phyloP scores from a whole-genome alignment of 2,888 invertebrate species.

The Acronicta leporina region DNA sequence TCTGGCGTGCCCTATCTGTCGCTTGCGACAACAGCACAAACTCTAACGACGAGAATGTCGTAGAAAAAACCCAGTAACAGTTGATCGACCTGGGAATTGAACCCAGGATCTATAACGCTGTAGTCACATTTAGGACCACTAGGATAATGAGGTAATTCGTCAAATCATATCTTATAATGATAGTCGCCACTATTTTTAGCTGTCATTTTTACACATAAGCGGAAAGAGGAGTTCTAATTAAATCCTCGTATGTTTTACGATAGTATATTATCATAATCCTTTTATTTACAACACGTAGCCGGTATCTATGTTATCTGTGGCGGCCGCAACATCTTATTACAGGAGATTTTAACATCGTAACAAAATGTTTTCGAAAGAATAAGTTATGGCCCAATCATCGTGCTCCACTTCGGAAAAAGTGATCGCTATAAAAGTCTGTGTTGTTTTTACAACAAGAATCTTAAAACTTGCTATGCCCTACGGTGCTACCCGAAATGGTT shows the following conservation, averaged over 20 bases:
- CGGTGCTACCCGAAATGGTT: too few species aligned
- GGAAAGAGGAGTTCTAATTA: background rate
- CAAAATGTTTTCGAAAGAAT: constrained; percentile 58
- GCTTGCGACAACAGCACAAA: too few species aligned
- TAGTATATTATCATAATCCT: constrained; percentile 60
- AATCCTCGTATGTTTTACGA: constrained; percentile 10
- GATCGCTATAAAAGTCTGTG: constrained; percentile 15
- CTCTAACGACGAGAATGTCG: too few species aligned
- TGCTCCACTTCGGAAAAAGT: constrained; percentile 29
- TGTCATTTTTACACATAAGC: background rate
- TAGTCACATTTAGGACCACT: too few species aligned
- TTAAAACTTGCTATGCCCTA: background rate
- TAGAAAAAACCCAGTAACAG: too few species aligned
- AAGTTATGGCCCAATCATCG: constrained; percentile 50
- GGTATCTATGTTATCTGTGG: constrained; percentile 75
- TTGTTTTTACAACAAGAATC: constrained; percentile 14
- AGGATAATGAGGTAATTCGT: too few species aligned
- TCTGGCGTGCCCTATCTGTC: too few species aligned
- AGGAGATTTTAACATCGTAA: constrained; percentile 61
- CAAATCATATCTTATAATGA: too few species aligned
- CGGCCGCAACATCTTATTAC: constrained; percentile 66
- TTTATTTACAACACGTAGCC: constrained; percentile 69
- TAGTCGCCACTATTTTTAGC: background rate
- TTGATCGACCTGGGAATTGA: too few species aligned
- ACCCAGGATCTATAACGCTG: too few species aligned